Evolutionary conservation across 2,113 vertebrate genomes (phyloP).

Genomic region (Lucifuga dentata): DNA sequence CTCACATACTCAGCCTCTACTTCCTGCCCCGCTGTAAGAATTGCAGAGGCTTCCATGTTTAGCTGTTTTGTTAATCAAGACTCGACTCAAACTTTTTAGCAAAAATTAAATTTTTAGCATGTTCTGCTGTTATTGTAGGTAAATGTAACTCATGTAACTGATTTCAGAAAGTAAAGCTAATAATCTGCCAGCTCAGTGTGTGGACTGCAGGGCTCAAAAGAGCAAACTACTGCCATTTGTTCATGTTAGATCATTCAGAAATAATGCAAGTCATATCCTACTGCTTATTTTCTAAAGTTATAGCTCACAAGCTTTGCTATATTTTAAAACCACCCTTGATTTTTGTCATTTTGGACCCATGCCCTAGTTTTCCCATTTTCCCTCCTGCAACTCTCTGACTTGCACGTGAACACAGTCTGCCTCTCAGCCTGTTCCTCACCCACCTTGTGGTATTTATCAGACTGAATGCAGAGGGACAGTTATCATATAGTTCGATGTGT

Average conservation of each 20-base stretch:
- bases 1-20: too few relatives aligned
- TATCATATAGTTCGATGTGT: constrained; percentile 75
- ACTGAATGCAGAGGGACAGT: constrained; percentile 78
- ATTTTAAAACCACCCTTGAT: neutral
- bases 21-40: too few relatives aligned
- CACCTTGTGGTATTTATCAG: constrained; percentile 79
- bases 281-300: neutral
- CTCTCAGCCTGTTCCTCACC: constrained; percentile 37
- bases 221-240: neutral
- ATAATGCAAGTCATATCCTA: neutral
- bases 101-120: neutral
- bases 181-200: too few relatives aligned
- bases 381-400: constrained; percentile 29
- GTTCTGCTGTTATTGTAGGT: neutral
- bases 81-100: too few relatives aligned
- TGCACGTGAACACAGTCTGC: constrained; percentile 34
- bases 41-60: too few relatives aligned
- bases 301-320: neutral
- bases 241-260: neutral
- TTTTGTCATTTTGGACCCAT: constrained; percentile 7
- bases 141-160: neutral
- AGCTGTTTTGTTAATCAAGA: too few relatives aligned
- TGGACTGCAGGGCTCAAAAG: too few relatives aligned
- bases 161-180: too few relatives aligned
- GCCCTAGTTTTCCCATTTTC: constrained; percentile 14